Evolutionary conservation across 2,797 vertebrate genomes (phyloP).

Genomic region (Crocodylus rhombifer): DNA sequence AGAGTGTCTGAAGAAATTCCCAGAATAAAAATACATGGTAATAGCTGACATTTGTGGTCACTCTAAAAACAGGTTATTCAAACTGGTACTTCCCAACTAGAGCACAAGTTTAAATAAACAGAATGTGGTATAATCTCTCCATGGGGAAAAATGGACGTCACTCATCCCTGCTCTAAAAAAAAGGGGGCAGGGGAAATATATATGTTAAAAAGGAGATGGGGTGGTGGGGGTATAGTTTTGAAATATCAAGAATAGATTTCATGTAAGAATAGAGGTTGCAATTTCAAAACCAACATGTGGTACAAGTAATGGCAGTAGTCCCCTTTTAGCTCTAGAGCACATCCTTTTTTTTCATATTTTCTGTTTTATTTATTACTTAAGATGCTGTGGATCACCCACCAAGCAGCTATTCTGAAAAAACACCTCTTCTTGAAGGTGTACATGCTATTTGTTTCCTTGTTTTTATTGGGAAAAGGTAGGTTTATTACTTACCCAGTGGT

Average conservation of each 20-base stretch:
- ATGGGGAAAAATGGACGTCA: neutral
- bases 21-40: neutral
- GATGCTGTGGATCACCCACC: neutral
- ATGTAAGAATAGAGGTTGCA: neutral
- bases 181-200: neutral
- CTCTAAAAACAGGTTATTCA: neutral
- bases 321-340: neutral
- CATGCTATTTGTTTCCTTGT: neutral
- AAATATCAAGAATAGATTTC: neutral
- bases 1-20: neutral
- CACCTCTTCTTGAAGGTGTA: neutral
- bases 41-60: conserved; percentile 28
- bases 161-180: neutral
- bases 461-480: neutral
- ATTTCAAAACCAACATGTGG: neutral
- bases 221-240: neutral
- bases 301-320: neutral
- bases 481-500: neutral
- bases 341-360: neutral
- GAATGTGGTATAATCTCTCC: neutral
- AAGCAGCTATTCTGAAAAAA: neutral
- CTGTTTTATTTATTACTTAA: neutral
- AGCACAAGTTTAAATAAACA: conserved; percentile 15
- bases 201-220: neutral
- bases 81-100: neutral